phyloP scores from a whole-genome alignment of 2,113 vertebrate species.

The Gymnogyps californianus region DNA sequence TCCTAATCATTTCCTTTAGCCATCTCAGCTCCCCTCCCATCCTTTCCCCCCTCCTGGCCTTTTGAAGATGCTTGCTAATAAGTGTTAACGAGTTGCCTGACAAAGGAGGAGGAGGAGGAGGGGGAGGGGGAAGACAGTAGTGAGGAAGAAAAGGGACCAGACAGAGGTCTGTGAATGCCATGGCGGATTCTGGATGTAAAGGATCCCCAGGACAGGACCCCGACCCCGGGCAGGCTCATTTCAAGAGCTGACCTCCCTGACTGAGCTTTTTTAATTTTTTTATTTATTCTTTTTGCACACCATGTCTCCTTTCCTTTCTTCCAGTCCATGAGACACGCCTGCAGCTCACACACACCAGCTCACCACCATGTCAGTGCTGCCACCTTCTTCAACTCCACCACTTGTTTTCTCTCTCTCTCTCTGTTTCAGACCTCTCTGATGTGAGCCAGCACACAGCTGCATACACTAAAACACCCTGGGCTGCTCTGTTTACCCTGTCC shows the following conservation, averaged over 20 bases:
- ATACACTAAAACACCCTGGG: background rate
- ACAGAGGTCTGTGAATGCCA: background rate
- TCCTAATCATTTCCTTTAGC: constrained; percentile 63
- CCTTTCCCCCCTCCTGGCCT: constrained; percentile 27
- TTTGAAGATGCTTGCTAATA: constrained; percentile 66
- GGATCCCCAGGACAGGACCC: background rate
- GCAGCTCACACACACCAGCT: background rate
- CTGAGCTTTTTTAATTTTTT: background rate
- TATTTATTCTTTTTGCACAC: background rate
- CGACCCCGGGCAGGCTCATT: background rate
- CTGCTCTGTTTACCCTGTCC: background rate
- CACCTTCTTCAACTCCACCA: background rate
- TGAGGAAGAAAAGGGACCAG: constrained; percentile 34
- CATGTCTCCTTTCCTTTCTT: background rate
- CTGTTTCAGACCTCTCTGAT: background rate
- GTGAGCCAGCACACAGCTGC: background rate
- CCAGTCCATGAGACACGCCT: background rate
- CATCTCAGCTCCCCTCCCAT: constrained; percentile 45
- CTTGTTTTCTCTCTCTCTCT: background rate
- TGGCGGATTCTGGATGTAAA: background rate
- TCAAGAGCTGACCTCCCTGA: background rate
- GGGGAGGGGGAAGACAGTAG: background rate
- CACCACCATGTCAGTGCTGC: background rate
- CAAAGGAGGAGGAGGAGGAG: constrained; percentile 15
- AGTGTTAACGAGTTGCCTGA: constrained; percentile 62